Percentiles rank a stretch among this genome's conserved stretches.
phyloP scores from a whole-genome alignment of 2,113 vertebrate species.

The Saimiri boliviensis region DNA sequence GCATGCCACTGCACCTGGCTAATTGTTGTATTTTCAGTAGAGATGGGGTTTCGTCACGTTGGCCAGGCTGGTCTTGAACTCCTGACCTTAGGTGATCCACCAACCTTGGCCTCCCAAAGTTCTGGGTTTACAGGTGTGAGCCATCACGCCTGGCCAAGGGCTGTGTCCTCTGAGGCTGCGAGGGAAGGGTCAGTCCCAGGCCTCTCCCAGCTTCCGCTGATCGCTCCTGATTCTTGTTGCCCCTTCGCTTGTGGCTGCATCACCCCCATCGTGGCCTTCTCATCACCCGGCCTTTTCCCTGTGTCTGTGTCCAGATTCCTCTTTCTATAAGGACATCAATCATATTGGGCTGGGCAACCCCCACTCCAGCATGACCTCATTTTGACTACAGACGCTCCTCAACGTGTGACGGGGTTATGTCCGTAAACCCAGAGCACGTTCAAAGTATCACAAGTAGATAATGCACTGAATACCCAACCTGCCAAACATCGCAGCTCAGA shows the following conservation, averaged over 20 bases:
- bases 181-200: too few relatives aligned
- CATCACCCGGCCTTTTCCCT: accelerated
- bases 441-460: neutral
- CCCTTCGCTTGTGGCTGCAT: neutral
- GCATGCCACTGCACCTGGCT: too few relatives aligned
- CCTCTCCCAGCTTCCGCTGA: neutral
- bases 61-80: too few relatives aligned
- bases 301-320: neutral
- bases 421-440: neutral
- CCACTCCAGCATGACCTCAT: neutral
- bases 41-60: too few relatives aligned
- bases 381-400: neutral
- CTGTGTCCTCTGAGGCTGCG: too few relatives aligned
- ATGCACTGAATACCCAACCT: neutral
- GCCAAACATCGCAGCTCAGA: neutral
- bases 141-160: too few relatives aligned
- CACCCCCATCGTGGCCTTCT: neutral
- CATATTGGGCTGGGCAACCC: neutral
- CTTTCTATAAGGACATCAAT: too few relatives aligned
- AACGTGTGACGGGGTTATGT: neutral
- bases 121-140: too few relatives aligned
- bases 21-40: too few relatives aligned
- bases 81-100: too few relatives aligned
- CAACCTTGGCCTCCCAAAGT: too few relatives aligned
- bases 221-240: too few relatives aligned